phyloP scores from a whole-genome alignment of 2,113 vertebrate species.

The Asarcornis scutulata region DNA sequence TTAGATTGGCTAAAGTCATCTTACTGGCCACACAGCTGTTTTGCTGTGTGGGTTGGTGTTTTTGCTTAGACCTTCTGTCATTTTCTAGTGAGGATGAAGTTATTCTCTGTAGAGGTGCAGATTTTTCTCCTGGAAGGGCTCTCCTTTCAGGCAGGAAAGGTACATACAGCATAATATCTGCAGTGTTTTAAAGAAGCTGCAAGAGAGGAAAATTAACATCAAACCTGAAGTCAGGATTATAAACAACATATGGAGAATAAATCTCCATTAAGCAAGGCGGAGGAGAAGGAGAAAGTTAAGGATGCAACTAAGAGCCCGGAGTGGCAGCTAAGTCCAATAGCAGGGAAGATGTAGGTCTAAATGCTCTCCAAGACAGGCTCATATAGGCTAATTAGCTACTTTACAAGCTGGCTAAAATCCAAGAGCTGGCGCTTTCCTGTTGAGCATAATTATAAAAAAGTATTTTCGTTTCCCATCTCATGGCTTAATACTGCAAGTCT shows the following conservation, averaged over 20 bases:
- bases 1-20: background rate
- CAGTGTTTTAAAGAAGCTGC: background rate
- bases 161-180: background rate
- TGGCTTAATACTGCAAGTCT: background rate
- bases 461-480: background rate
- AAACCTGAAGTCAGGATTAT: background rate
- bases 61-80: background rate
- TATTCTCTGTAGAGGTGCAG: background rate
- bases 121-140: background rate
- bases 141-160: background rate
- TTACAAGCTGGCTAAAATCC: background rate
- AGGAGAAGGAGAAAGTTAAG: background rate
- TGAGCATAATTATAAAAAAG: background rate
- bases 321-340: background rate
- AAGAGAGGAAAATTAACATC: conserved; percentile 25
- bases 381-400: conserved; percentile 3
- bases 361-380: background rate
- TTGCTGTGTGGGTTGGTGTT: background rate
- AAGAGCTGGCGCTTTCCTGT: background rate
- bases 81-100: background rate
- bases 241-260: conserved; percentile 55
- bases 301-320: background rate
- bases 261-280: conserved; percentile 24
- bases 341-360: background rate
- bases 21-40: background rate